Evolutionary conservation across 2,797 vertebrate species (phyloP).

Genomic region (Lemur catta): DNA sequence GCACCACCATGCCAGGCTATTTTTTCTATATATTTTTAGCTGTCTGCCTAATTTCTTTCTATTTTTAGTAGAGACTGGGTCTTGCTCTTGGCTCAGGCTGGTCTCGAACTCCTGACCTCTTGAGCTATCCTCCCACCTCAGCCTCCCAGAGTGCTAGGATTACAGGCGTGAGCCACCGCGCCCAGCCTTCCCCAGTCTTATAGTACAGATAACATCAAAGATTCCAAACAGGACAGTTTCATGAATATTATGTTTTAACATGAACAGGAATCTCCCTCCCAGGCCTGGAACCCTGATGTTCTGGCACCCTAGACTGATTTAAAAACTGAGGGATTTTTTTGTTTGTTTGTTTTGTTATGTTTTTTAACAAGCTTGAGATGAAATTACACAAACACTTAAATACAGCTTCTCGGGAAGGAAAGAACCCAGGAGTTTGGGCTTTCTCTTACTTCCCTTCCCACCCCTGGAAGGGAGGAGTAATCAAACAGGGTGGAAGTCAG

Average conservation of each 20-base stretch:
- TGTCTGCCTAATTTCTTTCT: too few species aligned
- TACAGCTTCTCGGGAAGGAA: background rate
- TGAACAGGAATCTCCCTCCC: background rate
- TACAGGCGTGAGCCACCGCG: too few species aligned
- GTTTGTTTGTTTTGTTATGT: background rate
- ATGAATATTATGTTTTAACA: background rate
- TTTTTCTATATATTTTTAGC: too few species aligned
- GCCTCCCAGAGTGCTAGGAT: too few species aligned
- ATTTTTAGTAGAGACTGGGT: too few species aligned
- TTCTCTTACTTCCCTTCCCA: constrained; percentile 50
- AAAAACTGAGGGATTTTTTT: background rate
- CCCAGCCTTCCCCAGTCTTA: background rate
- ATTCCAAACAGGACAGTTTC: background rate
- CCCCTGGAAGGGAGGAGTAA: constrained; percentile 27
- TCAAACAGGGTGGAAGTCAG: background rate
- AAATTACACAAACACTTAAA: constrained; percentile 12
- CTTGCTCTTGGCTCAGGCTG: too few species aligned
- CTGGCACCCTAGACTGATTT: background rate
- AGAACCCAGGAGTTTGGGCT: background rate
- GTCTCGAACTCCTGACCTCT: too few species aligned
- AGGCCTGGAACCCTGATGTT: background rate
- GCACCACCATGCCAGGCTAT: too few species aligned
- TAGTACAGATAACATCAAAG: background rate
- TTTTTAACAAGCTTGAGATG: background rate
- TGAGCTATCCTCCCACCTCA: too few species aligned